These are phyloP conservation scores for Caenorhabditis brenneri DNA, from an alignment of 1,140 invertebrate species.

Conservation along the genomic window DNA sequence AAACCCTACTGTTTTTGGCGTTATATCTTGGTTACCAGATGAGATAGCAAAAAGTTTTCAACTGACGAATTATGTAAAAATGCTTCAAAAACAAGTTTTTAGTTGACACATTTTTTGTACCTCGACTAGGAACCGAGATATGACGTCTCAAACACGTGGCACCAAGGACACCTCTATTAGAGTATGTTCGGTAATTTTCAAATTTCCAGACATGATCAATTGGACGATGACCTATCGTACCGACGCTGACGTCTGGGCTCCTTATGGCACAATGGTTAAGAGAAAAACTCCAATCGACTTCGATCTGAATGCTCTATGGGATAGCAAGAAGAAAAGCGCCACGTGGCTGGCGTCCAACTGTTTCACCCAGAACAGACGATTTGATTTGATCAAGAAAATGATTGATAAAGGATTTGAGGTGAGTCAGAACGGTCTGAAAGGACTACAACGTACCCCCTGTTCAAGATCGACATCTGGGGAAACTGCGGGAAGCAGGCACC, in stretches of 20 bases:
- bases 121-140: too few relatives aligned
- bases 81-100: too few relatives aligned
- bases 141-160: too few relatives aligned
- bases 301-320: constrained; percentile 45
- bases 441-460: neutral
- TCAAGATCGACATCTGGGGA: constrained; percentile 77
- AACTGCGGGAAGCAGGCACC: constrained; percentile 72
- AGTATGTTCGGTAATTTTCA: too few relatives aligned
- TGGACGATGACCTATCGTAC: constrained; percentile 55
- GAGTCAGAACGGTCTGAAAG: neutral
- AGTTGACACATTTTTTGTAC: too few relatives aligned
- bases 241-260: constrained; percentile 53
- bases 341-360: constrained; percentile 78
- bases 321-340: constrained; percentile 45
- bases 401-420: constrained; percentile 75
- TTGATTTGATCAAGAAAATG: constrained; percentile 74
- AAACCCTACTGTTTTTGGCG: too few relatives aligned
- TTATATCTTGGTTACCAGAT: too few relatives aligned
- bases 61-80: too few relatives aligned
- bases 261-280: constrained; percentile 46
- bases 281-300: neutral
- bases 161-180: too few relatives aligned
- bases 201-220: constrained; percentile 52
- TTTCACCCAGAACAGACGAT: constrained; percentile 73
- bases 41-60: too few relatives aligned